phyloP scores from a whole-genome alignment of 2,797 vertebrate species.

The Microctenopoma stevenorrisi region DNA sequence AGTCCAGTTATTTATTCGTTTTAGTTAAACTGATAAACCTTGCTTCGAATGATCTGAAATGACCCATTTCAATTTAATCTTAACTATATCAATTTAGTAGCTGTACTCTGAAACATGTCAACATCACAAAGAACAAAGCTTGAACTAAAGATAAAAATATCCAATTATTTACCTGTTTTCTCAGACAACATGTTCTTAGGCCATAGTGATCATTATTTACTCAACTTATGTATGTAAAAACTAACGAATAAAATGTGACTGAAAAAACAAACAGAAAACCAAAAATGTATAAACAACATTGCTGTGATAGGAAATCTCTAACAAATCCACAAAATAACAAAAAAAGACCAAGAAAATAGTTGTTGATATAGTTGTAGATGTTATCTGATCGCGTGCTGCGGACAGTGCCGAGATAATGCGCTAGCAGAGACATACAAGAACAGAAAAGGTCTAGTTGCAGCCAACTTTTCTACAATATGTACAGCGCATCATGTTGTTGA shows the following conservation, averaged over 20 bases:
- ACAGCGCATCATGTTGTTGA: slow-evolving; percentile 38
- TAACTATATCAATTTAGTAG: background rate
- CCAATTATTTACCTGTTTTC: background rate
- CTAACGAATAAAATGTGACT: background rate
- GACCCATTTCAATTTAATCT: background rate
- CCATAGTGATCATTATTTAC: background rate
- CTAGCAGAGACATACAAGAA: slow-evolving; percentile 1
- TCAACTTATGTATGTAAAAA: no score
- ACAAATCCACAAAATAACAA: slow-evolving; percentile 5
- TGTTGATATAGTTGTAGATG: no score
- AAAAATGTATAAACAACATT: background rate
- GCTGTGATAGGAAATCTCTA: background rate
- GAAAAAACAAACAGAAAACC: background rate
- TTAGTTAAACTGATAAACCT: background rate
- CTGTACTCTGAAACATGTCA: background rate
- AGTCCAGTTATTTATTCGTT: background rate
- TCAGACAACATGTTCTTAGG: background rate
- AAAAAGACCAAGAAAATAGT: slow-evolving; percentile 3
- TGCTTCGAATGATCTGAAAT: no score
- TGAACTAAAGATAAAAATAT: slow-evolving; percentile 2
- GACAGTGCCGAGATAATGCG: background rate
- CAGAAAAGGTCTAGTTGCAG: background rate
- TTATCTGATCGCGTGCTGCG: background rate
- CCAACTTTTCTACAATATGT: slow-evolving; percentile 48
- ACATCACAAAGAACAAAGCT: background rate